Evolutionary conservation across 2,113 vertebrate species (phyloP).

Genomic region (Symphodus melops): DNA sequence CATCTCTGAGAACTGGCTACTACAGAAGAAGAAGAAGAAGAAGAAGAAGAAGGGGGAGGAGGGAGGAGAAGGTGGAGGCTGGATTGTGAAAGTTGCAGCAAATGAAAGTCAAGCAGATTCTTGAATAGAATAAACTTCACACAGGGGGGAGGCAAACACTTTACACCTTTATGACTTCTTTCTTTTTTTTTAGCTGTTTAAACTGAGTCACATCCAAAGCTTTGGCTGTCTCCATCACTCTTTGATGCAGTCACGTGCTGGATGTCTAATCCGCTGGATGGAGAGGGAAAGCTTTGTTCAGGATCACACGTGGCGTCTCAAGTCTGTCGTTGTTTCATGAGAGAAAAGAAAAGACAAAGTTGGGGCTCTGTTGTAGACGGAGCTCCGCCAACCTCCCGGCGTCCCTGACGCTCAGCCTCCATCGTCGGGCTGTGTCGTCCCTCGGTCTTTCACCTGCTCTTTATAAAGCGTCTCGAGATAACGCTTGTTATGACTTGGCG

Average conservation of each 20-base stretch:
- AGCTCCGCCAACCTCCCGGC: too few relatives aligned
- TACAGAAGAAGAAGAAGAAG: background rate
- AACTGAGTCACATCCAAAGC: background rate
- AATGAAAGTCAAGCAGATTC: conserved; percentile 53
- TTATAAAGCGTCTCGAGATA: too few relatives aligned
- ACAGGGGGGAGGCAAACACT: background rate
- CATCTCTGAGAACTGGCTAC: conserved; percentile 16
- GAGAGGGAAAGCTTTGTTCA: background rate
- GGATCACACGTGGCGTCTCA: background rate
- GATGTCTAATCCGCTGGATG: background rate
- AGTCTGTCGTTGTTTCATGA: background rate
- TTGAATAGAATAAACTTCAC: conserved; percentile 3
- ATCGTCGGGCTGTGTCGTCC: too few relatives aligned
- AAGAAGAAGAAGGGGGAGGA: background rate
- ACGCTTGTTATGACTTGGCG: too few relatives aligned
- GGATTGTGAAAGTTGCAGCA: conserved; percentile 34
- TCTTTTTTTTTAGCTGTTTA: too few relatives aligned
- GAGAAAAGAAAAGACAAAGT: too few relatives aligned
- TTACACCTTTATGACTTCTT: background rate
- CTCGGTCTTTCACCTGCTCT: too few relatives aligned
- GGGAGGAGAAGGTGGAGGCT: background rate
- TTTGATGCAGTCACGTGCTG: background rate
- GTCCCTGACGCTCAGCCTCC: too few relatives aligned
- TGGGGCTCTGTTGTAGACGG: too few relatives aligned
- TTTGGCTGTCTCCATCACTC: background rate